A percentile compares a stretch with the other conserved stretches of the same genome.
These are phyloP conservation scores for Calameuta filiformis DNA, from an alignment of 2,888 invertebrate genomes.

Conservation along the genomic window DNA sequence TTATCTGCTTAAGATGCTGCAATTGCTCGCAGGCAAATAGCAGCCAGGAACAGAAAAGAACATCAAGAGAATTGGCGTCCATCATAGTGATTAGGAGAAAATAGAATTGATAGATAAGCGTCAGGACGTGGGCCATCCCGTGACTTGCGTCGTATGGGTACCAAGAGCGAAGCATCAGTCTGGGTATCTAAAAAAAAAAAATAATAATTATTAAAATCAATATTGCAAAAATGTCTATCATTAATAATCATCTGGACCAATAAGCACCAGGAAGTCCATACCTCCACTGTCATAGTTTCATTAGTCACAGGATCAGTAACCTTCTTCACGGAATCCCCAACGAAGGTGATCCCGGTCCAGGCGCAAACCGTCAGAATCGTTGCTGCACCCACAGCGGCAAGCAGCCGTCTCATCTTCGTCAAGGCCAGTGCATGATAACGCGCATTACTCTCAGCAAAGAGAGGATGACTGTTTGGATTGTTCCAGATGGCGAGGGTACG, in stretches of 20 bases:
- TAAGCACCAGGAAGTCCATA: constrained; percentile 17
- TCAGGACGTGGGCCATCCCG: constrained; percentile 75
- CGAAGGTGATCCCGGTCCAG: constrained; percentile 84
- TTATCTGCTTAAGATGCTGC: constrained; percentile 85
- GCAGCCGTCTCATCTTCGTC: constrained; percentile 79
- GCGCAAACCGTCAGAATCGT: constrained; percentile 73
- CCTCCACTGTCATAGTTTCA: constrained; percentile 77
- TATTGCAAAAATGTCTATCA: not conserved
- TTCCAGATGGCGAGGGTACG: constrained; percentile 87
- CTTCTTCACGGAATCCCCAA: constrained; percentile 80
- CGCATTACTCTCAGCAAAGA: constrained; percentile 86
- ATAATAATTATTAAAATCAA: constrained; percentile 5
- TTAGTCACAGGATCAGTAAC: constrained; percentile 76
- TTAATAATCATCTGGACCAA: not conserved
- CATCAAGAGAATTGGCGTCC: constrained; percentile 74
- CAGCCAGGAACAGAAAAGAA: constrained; percentile 86
- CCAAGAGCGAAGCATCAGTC: constrained; percentile 80
- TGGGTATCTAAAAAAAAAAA: constrained; percentile 67
- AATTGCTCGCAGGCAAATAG: constrained; percentile 89
- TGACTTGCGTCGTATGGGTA: constrained; percentile 83
- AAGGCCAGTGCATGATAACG: constrained; percentile 80
- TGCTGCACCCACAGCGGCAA: constrained; percentile 74
- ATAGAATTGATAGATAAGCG: constrained; percentile 77
- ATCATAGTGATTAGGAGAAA: constrained; percentile 75
- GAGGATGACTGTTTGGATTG: constrained; percentile 83